Evolutionary conservation across 2,888 invertebrate species (phyloP), one percentile per base, ranked within the genome.

Genomic region (Cyclophora albipunctata): DNA sequence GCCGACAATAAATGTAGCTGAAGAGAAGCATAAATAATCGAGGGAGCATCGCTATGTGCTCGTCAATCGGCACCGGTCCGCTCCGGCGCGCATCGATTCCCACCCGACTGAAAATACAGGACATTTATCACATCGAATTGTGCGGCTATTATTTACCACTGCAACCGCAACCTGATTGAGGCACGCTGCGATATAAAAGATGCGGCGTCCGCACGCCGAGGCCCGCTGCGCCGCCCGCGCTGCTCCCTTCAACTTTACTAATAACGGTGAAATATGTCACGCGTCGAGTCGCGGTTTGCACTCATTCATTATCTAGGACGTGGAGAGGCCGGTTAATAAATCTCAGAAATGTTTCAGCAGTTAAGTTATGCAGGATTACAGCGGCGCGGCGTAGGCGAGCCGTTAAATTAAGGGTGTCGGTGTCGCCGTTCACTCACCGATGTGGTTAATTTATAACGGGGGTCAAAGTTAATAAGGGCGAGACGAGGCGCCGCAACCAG

Each of bases 401-500:
- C 69, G 67, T 72, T 73, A 73, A 71, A 75, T 73, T 71, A 69
- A 67, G 69, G 68, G 64, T 68, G 69, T 70, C 72, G 63, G 67
- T 62, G 63, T 62, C 61, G 43, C 43, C 43, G 43, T 20, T 34
- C 51, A 57, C 58, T 55, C 58, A 56, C 62, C 61, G 62, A 64
- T 59, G 63, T 59, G 67, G 71, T 68, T 72, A 69, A 73, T 71
- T 67, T 73, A 67, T 69, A 53, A 53, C 66, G 57, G 53, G 65
- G 73, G 71, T 73, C 73, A 71, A 71, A 74, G 63, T 75, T 78
- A 75, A 76, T 77, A 75, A 74, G 66, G 61, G 59, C 55, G 57
- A 59, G 58, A 53, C 57, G 53, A 52, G 57, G 53, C 49, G 34
- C 51, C 62, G 49, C 69, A 64, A 67, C 62, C 66, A 69, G 66